phyloP scores from a whole-genome alignment of 1,140 invertebrate species.

The Drosophila ercepeae region DNA sequence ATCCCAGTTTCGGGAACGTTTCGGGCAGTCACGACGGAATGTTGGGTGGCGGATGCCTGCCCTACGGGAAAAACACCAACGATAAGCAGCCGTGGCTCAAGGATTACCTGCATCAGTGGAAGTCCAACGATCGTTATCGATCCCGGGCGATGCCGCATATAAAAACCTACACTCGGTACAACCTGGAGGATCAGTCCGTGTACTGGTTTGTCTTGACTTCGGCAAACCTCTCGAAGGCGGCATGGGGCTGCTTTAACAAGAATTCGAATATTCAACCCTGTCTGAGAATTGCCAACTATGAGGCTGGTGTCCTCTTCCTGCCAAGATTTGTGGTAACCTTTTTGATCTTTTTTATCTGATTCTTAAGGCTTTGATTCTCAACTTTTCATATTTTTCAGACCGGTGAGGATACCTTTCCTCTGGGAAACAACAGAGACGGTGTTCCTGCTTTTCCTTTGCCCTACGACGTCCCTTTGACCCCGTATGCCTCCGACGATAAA shows the following conservation, averaged over 20 bases:
- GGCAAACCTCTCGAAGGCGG: constrained; percentile 97
- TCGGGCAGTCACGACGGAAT: constrained; percentile 92
- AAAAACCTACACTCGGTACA: constrained; percentile 93
- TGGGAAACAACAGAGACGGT: constrained; percentile 81
- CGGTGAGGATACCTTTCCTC: constrained; percentile 80
- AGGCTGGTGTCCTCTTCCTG: constrained; percentile 95
- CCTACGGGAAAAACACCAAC: constrained; percentile 91
- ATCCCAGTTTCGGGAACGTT: constrained; percentile 92
- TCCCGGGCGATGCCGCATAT: constrained; percentile 96
- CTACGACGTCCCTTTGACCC: constrained; percentile 90
- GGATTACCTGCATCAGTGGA: constrained; percentile 93
- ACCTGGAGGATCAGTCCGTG: constrained; percentile 87
- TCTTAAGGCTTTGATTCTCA: no score
- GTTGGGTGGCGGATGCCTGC: constrained; percentile 93
- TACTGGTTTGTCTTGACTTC: constrained; percentile 95
- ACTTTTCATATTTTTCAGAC: constrained; percentile 42
- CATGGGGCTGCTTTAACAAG: constrained; percentile 93
- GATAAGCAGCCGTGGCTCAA: constrained; percentile 94
- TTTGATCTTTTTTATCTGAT: no score
- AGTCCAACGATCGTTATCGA: constrained; percentile 87
- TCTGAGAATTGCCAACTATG: constrained; percentile 93
- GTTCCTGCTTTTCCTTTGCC: constrained; percentile 88
- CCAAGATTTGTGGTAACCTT: constrained; percentile 92
- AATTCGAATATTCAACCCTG: constrained; percentile 85
- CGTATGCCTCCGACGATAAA: constrained; percentile 87